These are phyloP conservation scores for Parochlus steinenii DNA, from an alignment of 2,888 invertebrate genomes.

Conservation along the genomic window DNA sequence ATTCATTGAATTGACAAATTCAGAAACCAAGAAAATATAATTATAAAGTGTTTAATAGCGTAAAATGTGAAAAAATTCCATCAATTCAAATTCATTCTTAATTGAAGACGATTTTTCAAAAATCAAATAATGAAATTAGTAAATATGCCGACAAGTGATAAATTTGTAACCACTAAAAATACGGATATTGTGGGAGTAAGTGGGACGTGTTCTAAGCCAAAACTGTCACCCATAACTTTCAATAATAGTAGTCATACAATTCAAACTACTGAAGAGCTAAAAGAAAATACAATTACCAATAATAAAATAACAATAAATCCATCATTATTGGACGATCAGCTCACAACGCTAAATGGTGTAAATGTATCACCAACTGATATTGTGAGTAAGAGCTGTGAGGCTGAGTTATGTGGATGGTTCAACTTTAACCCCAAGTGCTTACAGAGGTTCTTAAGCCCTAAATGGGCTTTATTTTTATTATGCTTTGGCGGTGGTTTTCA, in stretches of 20 bases:
- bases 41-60: too few relatives aligned
- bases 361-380: not conserved
- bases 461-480: conserved; percentile 66
- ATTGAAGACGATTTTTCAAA: not conserved
- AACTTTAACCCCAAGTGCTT: conserved; percentile 43
- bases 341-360: not conserved
- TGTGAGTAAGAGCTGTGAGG: conserved; percentile 16
- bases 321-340: conserved; percentile 5
- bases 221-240: not conserved
- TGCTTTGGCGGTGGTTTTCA: conserved; percentile 68
- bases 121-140: not conserved
- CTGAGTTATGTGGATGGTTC: conserved; percentile 47
- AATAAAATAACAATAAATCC: conserved; percentile 11
- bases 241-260: not conserved
- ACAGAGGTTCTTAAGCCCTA: conserved; percentile 53
- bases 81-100: not conserved
- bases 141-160: not conserved
- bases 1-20: too few relatives aligned
- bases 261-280: not conserved
- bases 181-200: conserved; percentile 9
- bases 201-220: not conserved
- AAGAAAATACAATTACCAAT: conserved; percentile 3
- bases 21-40: too few relatives aligned
- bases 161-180: conserved; percentile 4
- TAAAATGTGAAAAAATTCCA: not conserved